These are phyloP conservation scores for Drosophila formosana DNA, from an alignment of 2,888 invertebrate species.

Conservation along the genomic window DNA sequence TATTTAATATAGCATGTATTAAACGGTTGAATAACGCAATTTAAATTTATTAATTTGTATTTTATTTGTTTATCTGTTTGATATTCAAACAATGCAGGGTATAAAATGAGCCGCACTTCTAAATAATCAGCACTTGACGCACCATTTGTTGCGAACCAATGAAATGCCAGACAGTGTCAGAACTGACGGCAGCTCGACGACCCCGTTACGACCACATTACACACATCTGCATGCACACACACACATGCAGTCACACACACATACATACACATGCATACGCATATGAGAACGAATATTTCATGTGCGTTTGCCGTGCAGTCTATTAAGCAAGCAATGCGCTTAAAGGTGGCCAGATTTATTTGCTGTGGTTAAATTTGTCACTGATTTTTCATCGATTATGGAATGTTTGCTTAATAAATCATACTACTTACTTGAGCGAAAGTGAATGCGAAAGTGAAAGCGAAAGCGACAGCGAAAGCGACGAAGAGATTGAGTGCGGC, in stretches of 20 bases:
- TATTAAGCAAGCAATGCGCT: conserved; percentile 66
- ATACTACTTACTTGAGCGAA: conserved; percentile 28
- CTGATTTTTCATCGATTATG: conserved; percentile 35
- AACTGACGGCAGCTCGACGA: conserved; percentile 52
- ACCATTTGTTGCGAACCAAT: conserved; percentile 65
- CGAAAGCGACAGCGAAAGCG: neutral
- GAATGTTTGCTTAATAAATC: conserved; percentile 48
- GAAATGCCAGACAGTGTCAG: conserved; percentile 61
- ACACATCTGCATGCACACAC: conserved; percentile 5
- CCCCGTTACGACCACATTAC: conserved; percentile 17
- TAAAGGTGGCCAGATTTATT: conserved; percentile 52
- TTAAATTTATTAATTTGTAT: too few relatives aligned
- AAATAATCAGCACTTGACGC: conserved; percentile 26
- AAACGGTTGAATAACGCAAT: neutral
- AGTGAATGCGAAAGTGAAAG: neutral
- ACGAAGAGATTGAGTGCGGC: neutral
- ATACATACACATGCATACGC: neutral
- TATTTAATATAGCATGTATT: neutral
- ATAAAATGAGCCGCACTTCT: neutral
- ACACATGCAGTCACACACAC: neutral
- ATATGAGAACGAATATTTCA: conserved; percentile 24
- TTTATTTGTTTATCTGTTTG: too few relatives aligned
- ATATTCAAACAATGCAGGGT: neutral
- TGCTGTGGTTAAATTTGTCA: conserved; percentile 37
- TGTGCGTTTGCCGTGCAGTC: conserved; percentile 34